Base-by-base conservation (phyloP, 2,113 vertebrate genomes). In the Atractosteus spatula region DNA sequence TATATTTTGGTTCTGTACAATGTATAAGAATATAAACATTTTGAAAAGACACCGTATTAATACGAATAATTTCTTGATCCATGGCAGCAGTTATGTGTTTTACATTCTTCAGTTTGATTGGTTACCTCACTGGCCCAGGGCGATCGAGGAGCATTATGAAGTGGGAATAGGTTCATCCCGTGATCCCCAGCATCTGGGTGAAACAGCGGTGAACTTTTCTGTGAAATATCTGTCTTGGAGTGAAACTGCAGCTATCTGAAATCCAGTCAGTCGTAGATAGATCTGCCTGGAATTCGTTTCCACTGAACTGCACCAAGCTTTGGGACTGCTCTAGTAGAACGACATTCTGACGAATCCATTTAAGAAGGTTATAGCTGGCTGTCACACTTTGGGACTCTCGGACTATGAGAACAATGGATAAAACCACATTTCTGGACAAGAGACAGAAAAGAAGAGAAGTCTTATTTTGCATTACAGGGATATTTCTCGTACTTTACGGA, bases 401-500 rank as follows among this genome's bases (percentile, higher is more conserved):
- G 59, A 63, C 43, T 43, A n/a, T 44, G 16, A 43, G 41, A 69
- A 80, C 62, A 43, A 86, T 86, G 83, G 78, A 44, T 76, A 76
- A 55, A 67, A 62, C 41, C 45, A 45, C 68, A 55, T 57, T 71
- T 72, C 56, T 76, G 62, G 78, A 84, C 43, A 85, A 63, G 65
- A 90, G 82, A 74, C 88, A 74, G 10, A 73, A 45, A 66, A 87
- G 90, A 4, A 84, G 71, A 78, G 81, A 88, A 12, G 86, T 90
- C 7, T 81, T 91, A 17, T 83, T 90, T 51, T 84, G 85, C 55
- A 83, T 92, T 71, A 17, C 89, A 2, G 89, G 86, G 11, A 78
- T 90, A 66, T 81, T 90, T 0, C 69, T 89, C 64, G 80, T 89
- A 75, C 75, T 91, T 51, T 91, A 88, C 72, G 81, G 82, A 43